Conservation (phyloP, 2,888 invertebrate genomes). For the Drosophila lutescens region DNA sequence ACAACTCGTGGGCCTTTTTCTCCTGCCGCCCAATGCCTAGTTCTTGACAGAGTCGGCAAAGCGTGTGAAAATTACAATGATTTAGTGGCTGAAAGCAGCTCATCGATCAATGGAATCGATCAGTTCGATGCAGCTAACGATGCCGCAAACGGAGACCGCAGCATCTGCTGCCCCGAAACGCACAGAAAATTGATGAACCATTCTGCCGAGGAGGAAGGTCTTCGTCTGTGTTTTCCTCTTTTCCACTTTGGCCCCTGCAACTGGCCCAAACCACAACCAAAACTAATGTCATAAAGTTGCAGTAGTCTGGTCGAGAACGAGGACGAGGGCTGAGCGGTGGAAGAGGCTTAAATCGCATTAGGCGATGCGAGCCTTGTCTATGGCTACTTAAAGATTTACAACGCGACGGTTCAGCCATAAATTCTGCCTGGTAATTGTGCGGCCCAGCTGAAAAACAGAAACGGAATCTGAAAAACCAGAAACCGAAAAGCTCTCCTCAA, state of each 20-base stretch:
- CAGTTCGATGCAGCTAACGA: conserved; percentile 43
- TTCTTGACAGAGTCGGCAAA: conserved; percentile 20
- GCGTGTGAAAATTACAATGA: conserved; percentile 71
- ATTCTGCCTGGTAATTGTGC: conserved; percentile 66
- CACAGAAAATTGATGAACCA: conserved; percentile 66
- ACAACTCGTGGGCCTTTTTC: conserved; percentile 3
- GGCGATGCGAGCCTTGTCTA: conserved; percentile 44
- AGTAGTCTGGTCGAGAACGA: conserved; percentile 13
- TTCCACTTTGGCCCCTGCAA: no score
- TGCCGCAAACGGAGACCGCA: conserved; percentile 30
- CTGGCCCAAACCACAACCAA: conserved; percentile 41
- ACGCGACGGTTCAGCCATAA: conserved; percentile 60
- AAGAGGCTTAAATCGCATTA: conserved; percentile 61
- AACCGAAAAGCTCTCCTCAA: conserved; percentile 38
- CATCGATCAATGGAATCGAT: conserved; percentile 61
- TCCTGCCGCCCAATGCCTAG: conserved; percentile 1
- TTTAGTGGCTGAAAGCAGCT: conserved; percentile 57
- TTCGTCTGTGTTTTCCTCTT: background rate
- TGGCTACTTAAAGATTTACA: conserved; percentile 75
- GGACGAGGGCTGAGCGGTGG: conserved; percentile 4
- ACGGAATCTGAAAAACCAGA: conserved; percentile 13
- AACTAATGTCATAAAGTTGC: conserved; percentile 65
- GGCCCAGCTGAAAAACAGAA: conserved; percentile 12
- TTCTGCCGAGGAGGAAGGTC: conserved; percentile 10
- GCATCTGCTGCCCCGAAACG: conserved; percentile 44